Percentiles rank a stretch among this genome's conserved stretches.
Evolutionary conservation across 2,113 vertebrate genomes (phyloP).

Genomic region (Oncorhynchus mykiss): DNA sequence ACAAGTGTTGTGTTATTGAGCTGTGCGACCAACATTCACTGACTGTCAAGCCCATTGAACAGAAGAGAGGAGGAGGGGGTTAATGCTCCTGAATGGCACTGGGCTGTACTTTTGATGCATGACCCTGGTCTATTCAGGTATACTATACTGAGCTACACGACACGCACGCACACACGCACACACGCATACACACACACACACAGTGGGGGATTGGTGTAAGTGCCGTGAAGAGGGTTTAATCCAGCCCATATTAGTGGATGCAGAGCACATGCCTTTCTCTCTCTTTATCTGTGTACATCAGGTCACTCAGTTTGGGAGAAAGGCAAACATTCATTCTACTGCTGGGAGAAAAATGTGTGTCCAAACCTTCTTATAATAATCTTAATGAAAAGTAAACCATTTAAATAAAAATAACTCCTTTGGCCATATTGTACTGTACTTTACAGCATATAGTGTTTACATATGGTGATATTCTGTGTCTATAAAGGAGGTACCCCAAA

Average conservation of each 20-base stretch:
- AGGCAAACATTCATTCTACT: no score
- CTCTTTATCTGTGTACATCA: neutral
- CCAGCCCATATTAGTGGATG: no score
- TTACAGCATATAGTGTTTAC: neutral
- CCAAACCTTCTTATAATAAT: no score
- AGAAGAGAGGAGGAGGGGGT: neutral
- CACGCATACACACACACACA: neutral
- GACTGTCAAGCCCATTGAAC: neutral
- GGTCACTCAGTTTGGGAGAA: no score
- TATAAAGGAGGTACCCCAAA: neutral
- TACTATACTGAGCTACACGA: neutral
- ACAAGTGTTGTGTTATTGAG: slow-evolving; percentile 38
- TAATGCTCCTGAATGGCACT: slow-evolving; percentile 28
- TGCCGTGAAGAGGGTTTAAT: no score
- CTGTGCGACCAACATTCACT: slow-evolving; percentile 17
- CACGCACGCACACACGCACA: neutral
- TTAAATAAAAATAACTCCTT: no score
- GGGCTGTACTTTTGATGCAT: neutral
- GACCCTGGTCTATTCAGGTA: no score
- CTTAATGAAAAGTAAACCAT: no score
- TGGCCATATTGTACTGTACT: slow-evolving; percentile 8
- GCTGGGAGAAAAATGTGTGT: no score
- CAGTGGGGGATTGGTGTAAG: no score
- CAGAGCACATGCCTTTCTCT: no score
- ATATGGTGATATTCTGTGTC: neutral